Conservation (phyloP, 2,113 vertebrate genomes). For the Pyrgilauda ruficollis region DNA sequence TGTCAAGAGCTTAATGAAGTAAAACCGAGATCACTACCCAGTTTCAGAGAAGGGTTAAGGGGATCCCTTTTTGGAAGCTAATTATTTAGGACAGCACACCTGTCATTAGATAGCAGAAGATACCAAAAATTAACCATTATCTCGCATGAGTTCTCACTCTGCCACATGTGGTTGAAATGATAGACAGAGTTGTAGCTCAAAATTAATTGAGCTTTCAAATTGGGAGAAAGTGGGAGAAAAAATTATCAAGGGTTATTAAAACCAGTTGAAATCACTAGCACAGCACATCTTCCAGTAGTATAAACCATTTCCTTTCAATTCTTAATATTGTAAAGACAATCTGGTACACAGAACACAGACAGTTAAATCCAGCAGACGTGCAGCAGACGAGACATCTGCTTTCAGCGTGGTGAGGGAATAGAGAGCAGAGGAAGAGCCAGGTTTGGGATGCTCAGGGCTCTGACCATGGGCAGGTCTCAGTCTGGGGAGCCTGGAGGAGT, state of each 20-base stretch:
- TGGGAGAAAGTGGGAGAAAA: not conserved
- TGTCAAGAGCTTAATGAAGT: constrained; percentile 74
- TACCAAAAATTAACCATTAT: constrained; percentile 50
- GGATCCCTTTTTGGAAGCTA: constrained; percentile 63
- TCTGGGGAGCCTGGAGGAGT: fast-evolving
- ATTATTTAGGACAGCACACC: constrained; percentile 69
- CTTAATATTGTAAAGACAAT: not conserved
- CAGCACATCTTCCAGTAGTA: not conserved
- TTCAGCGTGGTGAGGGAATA: not conserved
- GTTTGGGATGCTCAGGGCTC: not conserved
- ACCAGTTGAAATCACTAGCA: not conserved
- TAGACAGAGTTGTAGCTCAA: constrained; percentile 6
- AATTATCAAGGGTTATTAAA: not conserved
- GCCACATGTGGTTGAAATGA: constrained; percentile 52
- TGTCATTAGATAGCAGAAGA: constrained; percentile 57
- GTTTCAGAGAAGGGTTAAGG: constrained; percentile 49
- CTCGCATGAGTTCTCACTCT: constrained; percentile 13
- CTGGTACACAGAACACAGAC: not conserved
- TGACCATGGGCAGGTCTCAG: fast-evolving
- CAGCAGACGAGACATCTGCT: not conserved
- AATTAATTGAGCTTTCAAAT: constrained; percentile 51
- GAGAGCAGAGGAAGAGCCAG: fast-evolving
- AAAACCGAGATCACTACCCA: constrained; percentile 60
- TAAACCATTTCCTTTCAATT: not conserved
- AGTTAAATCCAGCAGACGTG: not conserved